Evolutionary conservation across 2,888 invertebrate genomes (phyloP).

Genomic region (Apotomis capreana): DNA sequence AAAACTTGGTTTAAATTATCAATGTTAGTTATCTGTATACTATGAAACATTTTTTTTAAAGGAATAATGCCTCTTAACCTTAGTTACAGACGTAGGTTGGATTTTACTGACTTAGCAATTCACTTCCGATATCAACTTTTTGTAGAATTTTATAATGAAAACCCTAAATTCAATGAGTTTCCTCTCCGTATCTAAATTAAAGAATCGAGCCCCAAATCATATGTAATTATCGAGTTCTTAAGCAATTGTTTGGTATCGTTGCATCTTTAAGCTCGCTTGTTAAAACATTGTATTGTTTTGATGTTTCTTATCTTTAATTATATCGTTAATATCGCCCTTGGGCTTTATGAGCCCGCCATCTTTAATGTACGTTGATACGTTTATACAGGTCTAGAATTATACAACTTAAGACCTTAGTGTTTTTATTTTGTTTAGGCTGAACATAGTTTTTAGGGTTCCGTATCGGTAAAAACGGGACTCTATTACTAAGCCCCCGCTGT

Average conservation of each 20-base stretch:
- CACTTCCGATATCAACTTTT: too few relatives aligned
- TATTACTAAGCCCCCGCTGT: too few relatives aligned
- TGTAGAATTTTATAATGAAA: background rate
- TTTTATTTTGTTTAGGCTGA: too few relatives aligned
- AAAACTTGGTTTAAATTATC: too few relatives aligned
- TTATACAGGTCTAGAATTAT: background rate
- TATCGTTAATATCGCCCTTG: background rate
- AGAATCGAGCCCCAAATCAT: background rate
- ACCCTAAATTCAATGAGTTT: background rate
- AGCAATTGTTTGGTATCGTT: background rate
- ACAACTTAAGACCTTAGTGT: too few relatives aligned
- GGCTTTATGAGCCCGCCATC: background rate
- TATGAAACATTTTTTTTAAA: too few relatives aligned
- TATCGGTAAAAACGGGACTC: too few relatives aligned
- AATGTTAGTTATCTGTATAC: too few relatives aligned
- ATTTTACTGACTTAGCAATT: too few relatives aligned
- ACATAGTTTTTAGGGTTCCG: too few relatives aligned
- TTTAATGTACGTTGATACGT: background rate
- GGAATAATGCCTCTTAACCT: too few relatives aligned
- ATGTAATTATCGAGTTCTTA: background rate
- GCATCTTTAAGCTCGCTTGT: background rate
- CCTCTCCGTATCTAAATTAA: background rate
- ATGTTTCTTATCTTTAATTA: background rate
- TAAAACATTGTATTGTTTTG: conserved; percentile 1
- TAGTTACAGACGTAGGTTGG: too few relatives aligned